phyloP scores from a whole-genome alignment of 2,113 vertebrate species.

The Heteronetta atricapilla region DNA sequence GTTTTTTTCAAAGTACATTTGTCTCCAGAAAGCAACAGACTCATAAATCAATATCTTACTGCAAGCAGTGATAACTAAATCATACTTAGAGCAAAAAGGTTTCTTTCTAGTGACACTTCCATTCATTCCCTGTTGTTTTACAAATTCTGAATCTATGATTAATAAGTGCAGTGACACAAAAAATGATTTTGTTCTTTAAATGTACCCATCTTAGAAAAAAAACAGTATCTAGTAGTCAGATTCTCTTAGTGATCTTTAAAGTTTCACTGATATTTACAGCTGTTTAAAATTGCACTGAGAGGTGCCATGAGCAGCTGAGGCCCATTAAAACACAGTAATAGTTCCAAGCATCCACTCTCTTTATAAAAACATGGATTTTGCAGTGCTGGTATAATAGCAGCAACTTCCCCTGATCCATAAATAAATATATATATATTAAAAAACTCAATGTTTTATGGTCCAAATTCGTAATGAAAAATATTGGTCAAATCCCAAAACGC shows the following conservation, averaged over 20 bases:
- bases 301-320: conserved; percentile 18
- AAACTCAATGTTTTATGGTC: not conserved
- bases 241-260: conserved; percentile 15
- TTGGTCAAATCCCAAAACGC: conserved; percentile 28
- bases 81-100: conserved; percentile 35
- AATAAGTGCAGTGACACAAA: not conserved
- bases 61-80: conserved; percentile 53
- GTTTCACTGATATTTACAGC: conserved; percentile 45
- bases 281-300: conserved; percentile 11
- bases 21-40: conserved; percentile 44
- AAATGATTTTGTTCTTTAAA: conserved; percentile 21
- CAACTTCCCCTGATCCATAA: not conserved
- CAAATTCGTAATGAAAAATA: conserved; percentile 30
- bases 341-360: not conserved
- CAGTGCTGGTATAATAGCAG: not conserved
- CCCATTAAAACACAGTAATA: conserved; percentile 16
- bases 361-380: conserved; percentile 1
- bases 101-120: conserved; percentile 43
- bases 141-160: conserved; percentile 48
- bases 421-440: not conserved
- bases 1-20: conserved; percentile 26
- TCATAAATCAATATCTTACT: conserved; percentile 47
- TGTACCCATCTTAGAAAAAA: not conserved
- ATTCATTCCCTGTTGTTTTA: conserved; percentile 32
- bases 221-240: conserved; percentile 26